These are phyloP conservation scores for Zeus faber DNA, from an alignment of 2,113 vertebrate species.

Conservation along the genomic window DNA sequence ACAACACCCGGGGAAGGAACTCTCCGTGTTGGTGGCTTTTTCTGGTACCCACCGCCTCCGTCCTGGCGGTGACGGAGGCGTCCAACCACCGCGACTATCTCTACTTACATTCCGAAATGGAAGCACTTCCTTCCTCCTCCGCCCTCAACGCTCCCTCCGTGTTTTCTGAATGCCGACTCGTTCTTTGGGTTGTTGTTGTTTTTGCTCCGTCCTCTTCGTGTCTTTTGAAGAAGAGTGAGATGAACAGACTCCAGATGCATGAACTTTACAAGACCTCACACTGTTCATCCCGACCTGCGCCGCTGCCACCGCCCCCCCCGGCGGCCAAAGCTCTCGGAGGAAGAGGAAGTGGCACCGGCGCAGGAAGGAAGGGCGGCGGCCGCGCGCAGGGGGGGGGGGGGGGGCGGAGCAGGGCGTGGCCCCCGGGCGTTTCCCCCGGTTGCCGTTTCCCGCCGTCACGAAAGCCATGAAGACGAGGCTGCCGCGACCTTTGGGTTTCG, in stretches of 20 bases:
- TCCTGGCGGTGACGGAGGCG: conserved; percentile 30
- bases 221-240: conserved; percentile 61
- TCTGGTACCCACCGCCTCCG: conserved; percentile 65
- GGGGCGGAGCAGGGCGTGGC: conserved; percentile 26
- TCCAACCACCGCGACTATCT: conserved; percentile 32
- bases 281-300: conserved; percentile 87
- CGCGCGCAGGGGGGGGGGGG: conserved; percentile 11
- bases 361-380: conserved; percentile 20
- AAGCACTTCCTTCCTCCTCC: conserved; percentile 28
- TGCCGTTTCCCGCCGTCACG: conserved; percentile 65
- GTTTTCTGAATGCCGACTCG: conserved; percentile 62
- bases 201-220: conserved; percentile 53
- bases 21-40: conserved; percentile 63
- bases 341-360: too few relatives aligned
- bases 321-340: conserved; percentile 92
- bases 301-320: too few relatives aligned
- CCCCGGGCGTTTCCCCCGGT: conserved; percentile 40
- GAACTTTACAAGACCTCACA: conserved; percentile 92
- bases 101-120: conserved; percentile 81
- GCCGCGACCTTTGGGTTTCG: conserved; percentile 51
- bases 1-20: conserved; percentile 15
- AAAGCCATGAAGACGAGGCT: conserved; percentile 81
- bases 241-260: conserved; percentile 65
- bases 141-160: conserved; percentile 49
- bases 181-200: conserved; percentile 31